Evolutionary conservation across 2,113 vertebrate species (phyloP).

Genomic region (Odontophorus gujanensis): DNA sequence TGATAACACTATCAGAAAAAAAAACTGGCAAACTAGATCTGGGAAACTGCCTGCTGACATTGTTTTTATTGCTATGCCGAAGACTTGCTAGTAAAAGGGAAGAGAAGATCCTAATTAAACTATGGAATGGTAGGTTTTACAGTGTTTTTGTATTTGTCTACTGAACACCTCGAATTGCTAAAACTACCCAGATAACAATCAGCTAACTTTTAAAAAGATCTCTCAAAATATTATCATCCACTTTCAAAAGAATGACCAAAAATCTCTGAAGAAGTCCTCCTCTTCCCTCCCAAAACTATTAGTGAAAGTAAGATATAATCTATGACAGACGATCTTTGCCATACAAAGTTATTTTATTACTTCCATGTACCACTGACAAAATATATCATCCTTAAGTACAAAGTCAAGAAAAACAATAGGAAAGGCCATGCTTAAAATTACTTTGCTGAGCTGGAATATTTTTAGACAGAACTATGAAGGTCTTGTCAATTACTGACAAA

Average conservation of each 20-base stretch:
- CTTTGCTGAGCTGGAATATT: not conserved
- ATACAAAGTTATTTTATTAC: not conserved
- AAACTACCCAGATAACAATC: not conserved
- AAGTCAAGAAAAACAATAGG: not conserved
- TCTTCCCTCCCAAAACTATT: not conserved
- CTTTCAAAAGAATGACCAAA: not conserved
- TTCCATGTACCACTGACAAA: not conserved
- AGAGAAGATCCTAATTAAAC: not conserved
- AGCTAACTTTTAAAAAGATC: not conserved
- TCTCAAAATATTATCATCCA: not conserved
- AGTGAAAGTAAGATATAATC: not conserved
- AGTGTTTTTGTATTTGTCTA: not conserved
- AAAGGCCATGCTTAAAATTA: not conserved
- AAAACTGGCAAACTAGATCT: not conserved
- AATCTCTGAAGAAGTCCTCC: not conserved
- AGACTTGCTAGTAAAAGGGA: not conserved
- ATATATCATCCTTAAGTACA: not conserved
- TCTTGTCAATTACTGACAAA: not conserved
- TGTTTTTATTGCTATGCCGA: not conserved
- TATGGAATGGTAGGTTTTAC: not conserved
- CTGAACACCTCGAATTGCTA: not conserved
- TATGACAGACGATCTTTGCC: not conserved
- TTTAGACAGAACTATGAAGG: not conserved
- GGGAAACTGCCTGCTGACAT: not conserved
- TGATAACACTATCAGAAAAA: not conserved